Percentiles rank a stretch among this genome's conserved stretches.
Conservation (phyloP, 2,113 vertebrate genomes). For the Tychaedon coryphoeus region DNA sequence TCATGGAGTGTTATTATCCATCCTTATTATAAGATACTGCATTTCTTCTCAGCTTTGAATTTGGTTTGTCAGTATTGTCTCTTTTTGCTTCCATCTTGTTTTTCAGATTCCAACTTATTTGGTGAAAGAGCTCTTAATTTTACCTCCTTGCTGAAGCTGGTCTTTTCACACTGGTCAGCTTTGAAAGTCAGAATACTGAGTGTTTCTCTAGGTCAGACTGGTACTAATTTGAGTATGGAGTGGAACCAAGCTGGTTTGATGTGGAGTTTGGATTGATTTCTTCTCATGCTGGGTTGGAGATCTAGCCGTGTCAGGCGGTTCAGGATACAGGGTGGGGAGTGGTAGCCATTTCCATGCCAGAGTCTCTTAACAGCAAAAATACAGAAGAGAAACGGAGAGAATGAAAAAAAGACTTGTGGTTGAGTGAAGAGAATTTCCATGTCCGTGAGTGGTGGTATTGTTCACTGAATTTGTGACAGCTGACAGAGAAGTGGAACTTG, state of each 20-base stretch:
- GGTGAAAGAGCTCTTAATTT: neutral
- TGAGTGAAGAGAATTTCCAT: conserved; percentile 66
- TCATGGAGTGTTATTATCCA: conserved; percentile 24
- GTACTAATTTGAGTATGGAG: conserved; percentile 37
- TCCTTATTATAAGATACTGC: neutral
- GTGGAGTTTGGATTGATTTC: conserved; percentile 44
- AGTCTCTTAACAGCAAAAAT: conserved; percentile 79
- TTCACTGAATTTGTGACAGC: conserved; percentile 50
- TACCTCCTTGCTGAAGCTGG: neutral
- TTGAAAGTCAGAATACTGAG: conserved; percentile 39
- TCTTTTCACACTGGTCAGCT: conserved; percentile 42
- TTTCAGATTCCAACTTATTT: conserved; percentile 43
- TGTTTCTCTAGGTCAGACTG: conserved; percentile 56
- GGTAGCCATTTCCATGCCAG: conserved; percentile 64
- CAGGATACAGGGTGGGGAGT: conserved; percentile 55
- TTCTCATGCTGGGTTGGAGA: conserved; percentile 62
- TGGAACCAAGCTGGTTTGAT: conserved; percentile 42
- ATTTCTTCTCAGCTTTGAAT: conserved; percentile 38
- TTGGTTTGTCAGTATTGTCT: neutral
- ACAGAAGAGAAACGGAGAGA: conserved; percentile 71
- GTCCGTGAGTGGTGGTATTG: conserved; percentile 57
- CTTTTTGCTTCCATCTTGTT: conserved; percentile 40
- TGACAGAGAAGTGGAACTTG: conserved; percentile 20
- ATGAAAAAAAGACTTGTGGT: conserved; percentile 65
- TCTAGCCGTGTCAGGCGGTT: conserved; percentile 48